These are phyloP conservation scores for Mormyrops boulengeri DNA, from an alignment of 2,797 vertebrate species.

Conservation along the genomic window DNA sequence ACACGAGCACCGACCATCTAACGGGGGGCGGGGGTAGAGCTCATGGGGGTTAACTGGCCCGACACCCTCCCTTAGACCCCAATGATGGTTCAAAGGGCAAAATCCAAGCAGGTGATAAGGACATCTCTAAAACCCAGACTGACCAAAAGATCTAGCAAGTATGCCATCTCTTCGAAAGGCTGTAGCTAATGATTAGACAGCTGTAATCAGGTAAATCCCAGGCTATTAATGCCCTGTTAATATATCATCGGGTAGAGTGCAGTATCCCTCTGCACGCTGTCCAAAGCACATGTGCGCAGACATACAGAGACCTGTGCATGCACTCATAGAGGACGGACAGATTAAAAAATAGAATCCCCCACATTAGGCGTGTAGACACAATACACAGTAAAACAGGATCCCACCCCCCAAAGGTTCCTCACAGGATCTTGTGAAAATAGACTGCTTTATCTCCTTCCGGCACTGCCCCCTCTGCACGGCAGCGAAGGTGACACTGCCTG, in stretches of 20 bases:
- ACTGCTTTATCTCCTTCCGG: constrained; percentile 27
- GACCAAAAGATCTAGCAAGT: not conserved
- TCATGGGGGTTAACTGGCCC: not conserved
- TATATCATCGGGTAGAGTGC: not conserved
- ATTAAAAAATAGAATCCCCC: constrained; percentile 17
- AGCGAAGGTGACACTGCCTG: constrained; percentile 22
- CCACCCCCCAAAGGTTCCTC: constrained; percentile 24
- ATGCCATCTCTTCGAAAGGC: not conserved
- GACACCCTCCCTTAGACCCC: no score
- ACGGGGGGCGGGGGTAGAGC: not conserved
- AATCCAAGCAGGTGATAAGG: not conserved
- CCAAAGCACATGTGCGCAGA: not conserved
- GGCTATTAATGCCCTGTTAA: not conserved
- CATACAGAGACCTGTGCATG: not conserved
- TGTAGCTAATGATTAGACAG: constrained; percentile 8
- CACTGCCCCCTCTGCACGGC: constrained; percentile 22
- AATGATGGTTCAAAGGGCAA: not conserved
- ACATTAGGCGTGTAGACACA: constrained; percentile 43
- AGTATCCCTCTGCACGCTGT: not conserved
- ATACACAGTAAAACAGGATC: constrained; percentile 38
- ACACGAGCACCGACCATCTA: not conserved
- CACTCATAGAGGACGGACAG: constrained; percentile 9
- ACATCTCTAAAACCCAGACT: not conserved
- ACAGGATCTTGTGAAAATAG: constrained; percentile 17
- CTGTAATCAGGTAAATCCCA: not conserved